Evolutionary conservation across 2,113 vertebrate genomes (phyloP), one percentile per base, ranked within the genome.

Genomic region (Chionomys nivalis): DNA sequence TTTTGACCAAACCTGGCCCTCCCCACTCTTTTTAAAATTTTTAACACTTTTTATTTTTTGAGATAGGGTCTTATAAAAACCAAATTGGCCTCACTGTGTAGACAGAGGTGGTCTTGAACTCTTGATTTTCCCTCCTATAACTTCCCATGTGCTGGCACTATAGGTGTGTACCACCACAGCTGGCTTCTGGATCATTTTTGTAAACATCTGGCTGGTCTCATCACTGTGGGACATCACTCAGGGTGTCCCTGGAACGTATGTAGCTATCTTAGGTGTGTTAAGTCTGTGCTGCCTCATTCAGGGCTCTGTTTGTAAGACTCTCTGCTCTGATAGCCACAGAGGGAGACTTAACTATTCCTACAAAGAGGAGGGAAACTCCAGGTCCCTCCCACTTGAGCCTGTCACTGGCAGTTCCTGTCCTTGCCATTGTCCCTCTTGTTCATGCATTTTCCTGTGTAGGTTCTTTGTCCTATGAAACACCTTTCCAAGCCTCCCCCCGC

Each of bases 1-100:
- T 96, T 96, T 97, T 90, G 65, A 49, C 52, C 85, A 75, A 91
- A 93, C 33, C 28, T 70, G 39, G 9, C 23, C 28, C 19, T 88
- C 49, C 12, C 33, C 65, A 5, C 6, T 1, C 5, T 12, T 82
- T 49, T 17, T 36, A 1, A 65, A 31, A 12, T n/a, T 55, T 55
- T n/a, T 3, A n/a, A 52, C 4, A 78, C 49, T 55, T 83, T 70
- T 68, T 70, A 9, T 13, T 36, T 49, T 87, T 36, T 70, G 11
- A n/a, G 66, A 36, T 17, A n/a, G 12, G 36, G 33, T 55, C 47
- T 28, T 33, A 5, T 49, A 36, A 55, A 72, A n/a, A 49, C 7
- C 12, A 88, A 3, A 7, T 39, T 52, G 36, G 23, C 6, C 36
- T 28, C 36, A 72, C 36, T 73, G 3, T 73, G 23, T 55, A 72